Conservation (phyloP, 1,140 invertebrate genomes). For the Plutomurus gul region DNA sequence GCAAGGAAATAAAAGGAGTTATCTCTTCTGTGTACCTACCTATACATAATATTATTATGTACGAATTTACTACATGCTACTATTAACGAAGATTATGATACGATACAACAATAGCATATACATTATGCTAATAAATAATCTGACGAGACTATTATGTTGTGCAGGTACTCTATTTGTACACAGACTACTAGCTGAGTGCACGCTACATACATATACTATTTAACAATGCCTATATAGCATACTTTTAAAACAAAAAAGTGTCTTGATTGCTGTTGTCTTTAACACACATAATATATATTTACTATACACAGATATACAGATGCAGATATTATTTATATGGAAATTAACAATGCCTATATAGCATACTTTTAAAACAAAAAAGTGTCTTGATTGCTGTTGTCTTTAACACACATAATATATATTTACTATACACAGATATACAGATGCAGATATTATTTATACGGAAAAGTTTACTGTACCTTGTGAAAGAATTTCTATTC, state of each 20-base stretch:
- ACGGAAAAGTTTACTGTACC: conserved; percentile 24
- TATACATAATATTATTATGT: too few relatives aligned
- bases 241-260: too few relatives aligned
- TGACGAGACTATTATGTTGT: background rate
- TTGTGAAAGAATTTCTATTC: conserved; percentile 18
- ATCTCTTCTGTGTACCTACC: too few relatives aligned
- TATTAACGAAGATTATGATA: too few relatives aligned
- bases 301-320: too few relatives aligned
- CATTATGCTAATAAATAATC: background rate
- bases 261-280: too few relatives aligned
- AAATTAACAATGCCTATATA: background rate
- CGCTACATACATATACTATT: background rate
- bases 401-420: too few relatives aligned
- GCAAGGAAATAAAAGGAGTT: too few relatives aligned
- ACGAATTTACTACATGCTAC: too few relatives aligned
- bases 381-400: too few relatives aligned
- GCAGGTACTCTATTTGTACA: background rate
- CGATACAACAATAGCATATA: background rate
- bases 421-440: background rate
- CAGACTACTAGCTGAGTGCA: background rate
- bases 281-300: background rate
- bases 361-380: too few relatives aligned
- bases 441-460: background rate
- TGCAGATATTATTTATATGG: background rate
- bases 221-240: too few relatives aligned